Conservation (phyloP, 2,113 vertebrate species). For the Nyctereutes procyonoides region DNA sequence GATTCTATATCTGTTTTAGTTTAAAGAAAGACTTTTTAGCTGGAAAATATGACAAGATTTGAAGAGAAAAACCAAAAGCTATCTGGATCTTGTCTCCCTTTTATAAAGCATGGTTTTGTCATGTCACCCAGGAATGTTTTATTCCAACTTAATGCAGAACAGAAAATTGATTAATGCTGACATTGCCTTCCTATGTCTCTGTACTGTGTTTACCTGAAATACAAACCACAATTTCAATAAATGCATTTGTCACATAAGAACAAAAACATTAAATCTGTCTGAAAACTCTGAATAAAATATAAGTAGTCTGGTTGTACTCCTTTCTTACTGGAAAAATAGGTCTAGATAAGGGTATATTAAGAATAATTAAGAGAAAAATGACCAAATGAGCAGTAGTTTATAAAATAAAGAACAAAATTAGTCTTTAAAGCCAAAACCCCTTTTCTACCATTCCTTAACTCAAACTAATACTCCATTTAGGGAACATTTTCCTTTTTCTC, state of each 20-base stretch:
- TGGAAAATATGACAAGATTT: conserved; percentile 75
- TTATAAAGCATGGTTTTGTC: conserved; percentile 80
- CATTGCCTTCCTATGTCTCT: conserved; percentile 80
- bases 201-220: conserved; percentile 84
- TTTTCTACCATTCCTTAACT: not conserved
- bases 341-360: not conserved
- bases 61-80: conserved; percentile 73
- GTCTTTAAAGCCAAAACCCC: not conserved
- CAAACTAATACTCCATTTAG: not conserved
- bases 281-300: conserved; percentile 40
- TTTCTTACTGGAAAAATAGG: not conserved
- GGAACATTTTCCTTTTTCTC: not conserved
- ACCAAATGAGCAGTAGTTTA: not conserved
- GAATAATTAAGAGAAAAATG: not conserved
- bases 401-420: conserved; percentile 4
- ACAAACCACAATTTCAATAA: conserved; percentile 79
- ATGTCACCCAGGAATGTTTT: conserved; percentile 84
- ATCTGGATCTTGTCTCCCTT: conserved; percentile 76
- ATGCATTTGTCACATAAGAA: conserved; percentile 72
- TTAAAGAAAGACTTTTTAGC: conserved; percentile 79
- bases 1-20: conserved; percentile 73
- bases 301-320: not conserved
- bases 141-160: conserved; percentile 81
- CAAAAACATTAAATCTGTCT: conserved; percentile 21
- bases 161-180: conserved; percentile 85